Base-by-base conservation (phyloP, 2,888 invertebrate genomes). In the Meandrusa payeni region DNA sequence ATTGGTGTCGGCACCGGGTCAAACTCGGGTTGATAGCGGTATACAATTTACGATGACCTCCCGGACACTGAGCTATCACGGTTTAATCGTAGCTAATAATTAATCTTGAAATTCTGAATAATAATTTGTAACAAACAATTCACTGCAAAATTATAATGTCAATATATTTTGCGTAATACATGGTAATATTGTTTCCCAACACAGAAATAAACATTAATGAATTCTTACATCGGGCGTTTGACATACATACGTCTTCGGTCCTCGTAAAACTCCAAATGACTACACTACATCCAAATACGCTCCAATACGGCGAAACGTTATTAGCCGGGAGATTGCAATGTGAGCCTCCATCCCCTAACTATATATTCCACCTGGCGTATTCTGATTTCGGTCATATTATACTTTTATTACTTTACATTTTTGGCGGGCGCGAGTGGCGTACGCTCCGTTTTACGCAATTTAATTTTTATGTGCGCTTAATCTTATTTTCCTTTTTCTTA, bases 301-400 rank as follows among this genome's bases (percentile, higher is more conserved):
- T 22, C 41, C 38, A 36, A 41, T 27, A 40, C 47, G 27, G 13
- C 31, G 24, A 32, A 37, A 36, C 41, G 46, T 47, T 47, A 48
- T 50, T 51, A 51, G 23, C 50, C 45, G 44, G 10, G 36, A 48
- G 46, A 51, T 47, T 53, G 39, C 26, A 42, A 49, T 51, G 27
- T 38, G 23, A 22, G 39, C 57, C 51, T 50, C 55, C 52, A 47
- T 55, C 48, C n/a, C 55, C 55, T 52, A 55, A 53, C 56, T 52
- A 57, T 66, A 54, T 52, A 38, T 34, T 47, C 47, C 66, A 65
- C 60, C 61, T 64, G 69, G 46, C 50, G 50, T 52, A 54, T 55
- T 55, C 58, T 57, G 59, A 63, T 64, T 64, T 54, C 46, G 39
- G 55, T 56, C 58, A 57, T 55, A 59, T 55, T 59, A 55, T 58